Conservation (phyloP, 2,888 invertebrate species). For the Drosophila neotestacea region DNA sequence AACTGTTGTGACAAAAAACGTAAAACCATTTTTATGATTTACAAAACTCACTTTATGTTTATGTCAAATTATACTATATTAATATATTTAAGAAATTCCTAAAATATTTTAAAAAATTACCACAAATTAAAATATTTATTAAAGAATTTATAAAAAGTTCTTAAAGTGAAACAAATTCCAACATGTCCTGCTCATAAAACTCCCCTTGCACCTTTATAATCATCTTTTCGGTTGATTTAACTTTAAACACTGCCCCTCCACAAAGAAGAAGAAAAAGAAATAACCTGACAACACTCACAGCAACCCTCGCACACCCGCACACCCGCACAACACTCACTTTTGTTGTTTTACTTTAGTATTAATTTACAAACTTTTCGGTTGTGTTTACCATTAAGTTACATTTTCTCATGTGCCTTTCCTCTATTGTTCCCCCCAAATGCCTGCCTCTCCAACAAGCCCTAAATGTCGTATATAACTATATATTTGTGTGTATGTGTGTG, state of each 20-base stretch:
- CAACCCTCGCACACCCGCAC: conserved; percentile 40
- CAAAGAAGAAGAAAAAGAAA: background rate
- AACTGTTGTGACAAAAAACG: background rate
- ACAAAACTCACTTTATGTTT: conserved; percentile 7
- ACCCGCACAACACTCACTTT: conserved; percentile 25
- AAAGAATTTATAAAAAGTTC: conserved; percentile 3
- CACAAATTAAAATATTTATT: conserved; percentile 14
- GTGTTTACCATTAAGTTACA: conserved; percentile 63
- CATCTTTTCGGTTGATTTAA: conserved; percentile 54
- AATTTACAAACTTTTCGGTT: conserved; percentile 65
- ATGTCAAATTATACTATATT: background rate
- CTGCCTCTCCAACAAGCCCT: conserved; percentile 6
- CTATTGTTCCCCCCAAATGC: background rate
- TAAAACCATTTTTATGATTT: background rate
- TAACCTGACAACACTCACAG: conserved; percentile 24
- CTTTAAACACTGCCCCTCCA: conserved; percentile 31
- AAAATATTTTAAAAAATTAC: background rate
- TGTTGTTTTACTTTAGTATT: conserved; percentile 32
- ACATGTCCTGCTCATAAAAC: background rate
- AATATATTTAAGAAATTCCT: background rate
- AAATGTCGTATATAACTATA: conserved; percentile 32
- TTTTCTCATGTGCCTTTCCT: conserved; percentile 43
- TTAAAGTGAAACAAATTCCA: conserved; percentile 13
- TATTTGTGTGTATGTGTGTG: conserved; percentile 24
- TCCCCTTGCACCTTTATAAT: conserved; percentile 39